Evolutionary conservation across 1,140 invertebrate species (phyloP).

Genomic region (Drosophila arizonae): DNA sequence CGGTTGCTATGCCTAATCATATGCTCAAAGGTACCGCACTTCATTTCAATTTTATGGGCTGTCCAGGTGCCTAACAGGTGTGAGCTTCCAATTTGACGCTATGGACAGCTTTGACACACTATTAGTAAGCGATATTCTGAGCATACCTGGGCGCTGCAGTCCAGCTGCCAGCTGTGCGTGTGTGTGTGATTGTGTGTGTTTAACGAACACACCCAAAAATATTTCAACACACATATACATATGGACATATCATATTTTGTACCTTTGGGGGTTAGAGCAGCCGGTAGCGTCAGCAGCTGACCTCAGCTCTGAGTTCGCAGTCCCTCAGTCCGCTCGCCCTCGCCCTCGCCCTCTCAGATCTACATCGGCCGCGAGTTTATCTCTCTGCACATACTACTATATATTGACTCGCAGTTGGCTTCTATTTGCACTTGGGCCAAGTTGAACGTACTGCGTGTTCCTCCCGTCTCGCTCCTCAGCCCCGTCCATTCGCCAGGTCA

Average conservation of each 20-base stretch:
- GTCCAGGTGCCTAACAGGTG: slow-evolving; percentile 49
- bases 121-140: slow-evolving; percentile 56
- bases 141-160: slow-evolving; percentile 23
- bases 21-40: slow-evolving; percentile 25
- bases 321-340: too few species aligned
- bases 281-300: slow-evolving; percentile 57
- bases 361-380: slow-evolving; percentile 18
- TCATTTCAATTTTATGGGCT: slow-evolving; percentile 2
- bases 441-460: slow-evolving; percentile 54
- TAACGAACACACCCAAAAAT: slow-evolving; percentile 63
- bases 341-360: not conserved
- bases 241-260: slow-evolving; percentile 62
- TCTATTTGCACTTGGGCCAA: slow-evolving; percentile 53
- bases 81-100: slow-evolving; percentile 46
- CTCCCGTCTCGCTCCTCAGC: slow-evolving; percentile 5
- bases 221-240: slow-evolving; percentile 47
- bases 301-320: slow-evolving; percentile 14
- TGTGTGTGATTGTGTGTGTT: slow-evolving; percentile 40
- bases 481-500: slow-evolving; percentile 44
- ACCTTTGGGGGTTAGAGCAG: slow-evolving; percentile 30
- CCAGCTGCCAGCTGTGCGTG: slow-evolving; percentile 33
- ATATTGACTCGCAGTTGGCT: slow-evolving; percentile 33
- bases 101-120: slow-evolving; percentile 50
- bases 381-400: slow-evolving; percentile 3
- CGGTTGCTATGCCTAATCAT: slow-evolving; percentile 34